Percentiles rank a stretch among this genome's conserved stretches.
Conservation (phyloP, 2,113 vertebrate genomes). For the Carlito syrichta region DNA sequence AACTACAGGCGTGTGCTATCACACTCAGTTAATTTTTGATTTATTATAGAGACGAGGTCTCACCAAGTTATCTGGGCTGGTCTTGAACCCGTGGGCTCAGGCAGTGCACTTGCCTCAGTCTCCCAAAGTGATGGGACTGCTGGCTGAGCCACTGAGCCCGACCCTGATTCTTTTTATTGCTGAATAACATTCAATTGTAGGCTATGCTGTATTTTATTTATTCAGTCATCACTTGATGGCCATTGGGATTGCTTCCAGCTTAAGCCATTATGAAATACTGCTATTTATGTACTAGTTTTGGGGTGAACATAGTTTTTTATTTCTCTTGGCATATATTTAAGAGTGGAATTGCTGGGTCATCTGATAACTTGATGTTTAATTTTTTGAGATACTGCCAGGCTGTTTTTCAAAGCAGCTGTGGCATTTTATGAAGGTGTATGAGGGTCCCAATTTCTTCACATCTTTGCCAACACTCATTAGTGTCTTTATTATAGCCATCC, state of each 20-base stretch:
- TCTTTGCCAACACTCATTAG: not conserved
- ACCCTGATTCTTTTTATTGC: not conserved
- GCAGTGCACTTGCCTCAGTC: no score
- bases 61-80: no score
- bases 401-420: not conserved
- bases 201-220: not conserved
- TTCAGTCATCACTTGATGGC: not conserved
- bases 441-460: not conserved
- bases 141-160: no score
- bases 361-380: not conserved
- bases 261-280: not conserved
- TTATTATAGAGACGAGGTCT: no score
- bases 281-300: not conserved
- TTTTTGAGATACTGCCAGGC: not conserved
- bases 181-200: not conserved
- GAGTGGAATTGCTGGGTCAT: not conserved
- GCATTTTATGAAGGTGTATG: not conserved
- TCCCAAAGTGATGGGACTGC: no score
- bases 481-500: not conserved
- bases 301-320: not conserved
- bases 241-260: not conserved
- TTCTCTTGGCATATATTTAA: not conserved
- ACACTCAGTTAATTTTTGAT: no score
- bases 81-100: no score
- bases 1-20: no score